Base-by-base conservation (phyloP, 2,113 vertebrate species). In the Oreotragus oreotragus region DNA sequence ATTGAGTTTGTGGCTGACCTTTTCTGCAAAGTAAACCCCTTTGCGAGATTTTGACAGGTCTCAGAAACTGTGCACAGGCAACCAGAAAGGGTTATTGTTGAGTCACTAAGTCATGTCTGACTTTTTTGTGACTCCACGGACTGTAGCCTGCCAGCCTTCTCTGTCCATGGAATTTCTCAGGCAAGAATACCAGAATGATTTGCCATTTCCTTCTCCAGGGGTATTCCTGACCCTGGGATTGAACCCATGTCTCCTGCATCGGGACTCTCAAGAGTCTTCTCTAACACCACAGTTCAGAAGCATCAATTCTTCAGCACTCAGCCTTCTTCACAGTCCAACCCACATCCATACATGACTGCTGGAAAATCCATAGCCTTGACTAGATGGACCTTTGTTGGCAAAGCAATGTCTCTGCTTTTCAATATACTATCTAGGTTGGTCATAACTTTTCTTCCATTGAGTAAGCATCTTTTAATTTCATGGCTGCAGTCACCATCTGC, bases 341-440 rank as follows among this genome's bases (percentile, higher is more conserved):
- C 30, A 64, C 30, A 17, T 64, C 30, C 7, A 64, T n/a, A 64
- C 0, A 64, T 8, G 62, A 64, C 30, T 4, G 17, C 15, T 33
- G 30, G 30, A 64, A 33, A 64, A 64, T 8, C 15, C 3, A 17
- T 8, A 33, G 60, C 7, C 30, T 64, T 64, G 7, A 64, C 60
- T 33, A 16, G 60, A 1, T 0, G 0, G 14, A 64, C 3, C 30
- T 64, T 64, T 16, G 6, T 8, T 64, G 6, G 6, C 30, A 33
- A 33, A 62, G 30, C 33, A 62, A 16, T 33, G 30, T 33, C 60
- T 33, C 30, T 64, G 30, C 30, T 64, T 64, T 64, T 64, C 1
- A 64, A 64, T 17, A 33, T 33, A 3, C 60, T 33, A 17, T 33
- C 30, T 64, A 15, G 30, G 14, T 64, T 33, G 14, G 7, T 64